Conservation (phyloP, 2,888 invertebrate species). For the Apotomis betuletana region DNA sequence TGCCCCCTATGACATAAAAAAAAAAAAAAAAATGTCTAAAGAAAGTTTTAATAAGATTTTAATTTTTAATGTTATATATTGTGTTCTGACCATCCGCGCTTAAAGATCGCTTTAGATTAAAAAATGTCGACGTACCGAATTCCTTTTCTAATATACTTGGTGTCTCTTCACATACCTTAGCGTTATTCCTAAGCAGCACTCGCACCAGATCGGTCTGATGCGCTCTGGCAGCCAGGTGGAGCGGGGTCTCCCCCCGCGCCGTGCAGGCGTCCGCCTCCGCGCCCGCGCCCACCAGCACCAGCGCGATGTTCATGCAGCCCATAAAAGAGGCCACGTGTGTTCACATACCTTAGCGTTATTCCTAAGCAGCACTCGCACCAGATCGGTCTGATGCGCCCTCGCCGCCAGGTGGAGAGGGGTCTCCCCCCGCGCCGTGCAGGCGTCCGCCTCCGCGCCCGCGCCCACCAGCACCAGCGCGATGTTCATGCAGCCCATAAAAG, state of each 20-base stretch:
- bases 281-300: slow-evolving; percentile 75
- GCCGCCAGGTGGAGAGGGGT: slow-evolving; percentile 98
- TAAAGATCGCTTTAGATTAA: no score
- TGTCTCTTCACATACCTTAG: slow-evolving; percentile 84
- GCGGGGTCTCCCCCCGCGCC: slow-evolving; percentile 97
- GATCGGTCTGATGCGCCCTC: slow-evolving; percentile 98
- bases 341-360: slow-evolving; percentile 92
- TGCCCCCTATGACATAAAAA: no score
- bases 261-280: slow-evolving; percentile 97
- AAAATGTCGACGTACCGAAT: no score
- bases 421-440: slow-evolving; percentile 97
- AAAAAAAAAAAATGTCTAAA: no score
- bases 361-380: slow-evolving; percentile 95
- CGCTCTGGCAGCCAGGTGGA: slow-evolving; percentile 97
- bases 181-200: slow-evolving; percentile 96
- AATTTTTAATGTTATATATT: no score
- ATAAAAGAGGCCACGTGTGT: no score
- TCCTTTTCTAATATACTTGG: no score
- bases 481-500: slow-evolving; percentile 85
- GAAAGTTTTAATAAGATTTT: no score
- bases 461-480: not conserved
- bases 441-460: slow-evolving; percentile 94
- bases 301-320: no score
- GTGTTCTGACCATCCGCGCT: no score
- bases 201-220: slow-evolving; percentile 99